phyloP scores from a whole-genome alignment of 2,113 vertebrate species.

The Manacus vitellinus region DNA sequence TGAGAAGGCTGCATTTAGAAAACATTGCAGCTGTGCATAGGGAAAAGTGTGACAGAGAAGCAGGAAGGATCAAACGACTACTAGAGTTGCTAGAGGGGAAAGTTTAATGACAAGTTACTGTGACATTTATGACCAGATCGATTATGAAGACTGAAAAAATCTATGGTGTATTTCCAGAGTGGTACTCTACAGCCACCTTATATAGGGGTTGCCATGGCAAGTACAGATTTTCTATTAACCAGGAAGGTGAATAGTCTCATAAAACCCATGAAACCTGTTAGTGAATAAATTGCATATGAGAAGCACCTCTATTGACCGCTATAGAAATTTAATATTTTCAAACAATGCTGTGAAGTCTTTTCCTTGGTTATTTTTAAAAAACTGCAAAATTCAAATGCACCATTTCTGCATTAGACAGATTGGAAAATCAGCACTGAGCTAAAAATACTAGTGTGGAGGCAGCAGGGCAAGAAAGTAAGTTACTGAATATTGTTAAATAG shows the following conservation, averaged over 20 bases:
- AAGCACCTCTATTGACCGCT: slow-evolving; percentile 20
- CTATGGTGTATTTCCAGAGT: not conserved
- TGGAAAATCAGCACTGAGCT: slow-evolving; percentile 26
- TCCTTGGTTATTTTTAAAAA: slow-evolving; percentile 6
- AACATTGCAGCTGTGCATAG: not conserved
- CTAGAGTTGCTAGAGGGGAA: slow-evolving; percentile 7
- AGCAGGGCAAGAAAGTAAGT: not conserved
- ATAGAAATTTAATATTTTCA: slow-evolving; percentile 45
- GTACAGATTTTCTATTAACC: slow-evolving; percentile 60
- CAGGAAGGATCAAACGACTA: not conserved
- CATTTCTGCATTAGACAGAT: slow-evolving; percentile 21
- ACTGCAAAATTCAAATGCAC: slow-evolving; percentile 9
- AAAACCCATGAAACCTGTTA: slow-evolving; percentile 43
- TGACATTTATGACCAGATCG: slow-evolving; percentile 48
- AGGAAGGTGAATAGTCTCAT: slow-evolving; percentile 45
- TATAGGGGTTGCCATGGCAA: slow-evolving; percentile 52
- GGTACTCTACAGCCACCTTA: not conserved
- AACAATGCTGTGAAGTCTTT: slow-evolving; percentile 4
- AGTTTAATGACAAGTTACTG: slow-evolving; percentile 50
- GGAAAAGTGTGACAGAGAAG: not conserved
- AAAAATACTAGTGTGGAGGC: slow-evolving; percentile 53
- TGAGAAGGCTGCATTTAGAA: not conserved
- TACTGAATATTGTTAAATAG: not conserved
- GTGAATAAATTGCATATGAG: slow-evolving; percentile 21
- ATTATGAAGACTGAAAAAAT: slow-evolving; percentile 50